A percentile compares a stretch with the other conserved stretches of the same genome.
These are phyloP conservation scores for Callyntrura sp. DNA, from an alignment of 2,888 invertebrate species.

Conservation along the genomic window DNA sequence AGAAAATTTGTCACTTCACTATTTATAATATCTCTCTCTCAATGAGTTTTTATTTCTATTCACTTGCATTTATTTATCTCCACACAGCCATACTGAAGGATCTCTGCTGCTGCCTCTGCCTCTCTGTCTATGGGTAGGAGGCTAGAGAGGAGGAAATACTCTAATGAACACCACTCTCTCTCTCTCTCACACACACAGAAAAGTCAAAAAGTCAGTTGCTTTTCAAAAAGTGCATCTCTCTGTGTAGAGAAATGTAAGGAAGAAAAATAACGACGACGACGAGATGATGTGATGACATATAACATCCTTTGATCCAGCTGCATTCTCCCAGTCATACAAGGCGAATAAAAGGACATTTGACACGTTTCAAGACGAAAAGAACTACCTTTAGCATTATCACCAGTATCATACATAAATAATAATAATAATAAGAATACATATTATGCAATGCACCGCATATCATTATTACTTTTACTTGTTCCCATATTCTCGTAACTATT, in stretches of 20 bases:
- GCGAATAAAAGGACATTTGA: constrained; percentile 32
- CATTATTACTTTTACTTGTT: neutral
- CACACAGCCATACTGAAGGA: neutral
- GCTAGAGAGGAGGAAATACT: too few relatives aligned
- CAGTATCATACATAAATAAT: neutral
- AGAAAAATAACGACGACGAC: neutral
- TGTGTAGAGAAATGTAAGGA: neutral
- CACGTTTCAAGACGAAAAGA: constrained; percentile 32
- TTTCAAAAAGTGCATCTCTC: constrained; percentile 37
- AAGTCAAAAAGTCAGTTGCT: constrained; percentile 30
- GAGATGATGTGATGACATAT: constrained; percentile 39
- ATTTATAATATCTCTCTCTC: neutral
- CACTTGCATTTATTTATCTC: constrained; percentile 34
- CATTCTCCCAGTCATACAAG: constrained; percentile 5
- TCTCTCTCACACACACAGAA: too few relatives aligned
- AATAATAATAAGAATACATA: neutral
- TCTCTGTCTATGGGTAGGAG: too few relatives aligned
- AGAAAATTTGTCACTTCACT: constrained; percentile 17
- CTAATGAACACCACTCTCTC: neutral
- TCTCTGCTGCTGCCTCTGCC: too few relatives aligned
- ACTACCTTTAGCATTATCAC: neutral
- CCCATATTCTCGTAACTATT: neutral
- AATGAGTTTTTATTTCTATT: constrained; percentile 15
- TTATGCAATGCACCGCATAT: constrained; percentile 16
- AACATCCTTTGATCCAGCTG: constrained; percentile 52